Evolutionary conservation across 2,888 invertebrate genomes (phyloP), one percentile per base, ranked within the genome.

Genomic region (Chelonus formosanus): DNA sequence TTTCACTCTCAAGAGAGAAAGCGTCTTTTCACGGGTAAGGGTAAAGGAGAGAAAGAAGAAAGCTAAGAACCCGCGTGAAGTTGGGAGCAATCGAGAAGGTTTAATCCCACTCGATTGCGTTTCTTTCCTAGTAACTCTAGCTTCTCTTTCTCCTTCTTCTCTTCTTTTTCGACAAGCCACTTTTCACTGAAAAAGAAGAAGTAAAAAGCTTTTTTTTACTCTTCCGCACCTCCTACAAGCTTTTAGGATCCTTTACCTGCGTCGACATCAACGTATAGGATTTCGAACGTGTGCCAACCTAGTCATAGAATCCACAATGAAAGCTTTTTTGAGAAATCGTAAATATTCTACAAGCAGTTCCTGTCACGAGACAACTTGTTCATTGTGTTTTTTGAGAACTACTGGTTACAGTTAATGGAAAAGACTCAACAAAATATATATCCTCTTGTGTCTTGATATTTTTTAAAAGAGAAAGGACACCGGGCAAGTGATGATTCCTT

Each of bases 101-200:
- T 82, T 80, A 83, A 83, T 80, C 81, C 81, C 77, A 77, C 79
- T 81, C 80, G 78, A 82, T 81, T 80, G 83, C 80, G 75, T 81
- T 78, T 76, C 72, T 63, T 71, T 73, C 67, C 68, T 47, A 32
- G 47, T 35, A 53, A 53, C 69, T 70, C 74, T 71, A 72, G 67
- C 67, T 70, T 71, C 73, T 65, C 64, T 64, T 66, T 63, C 67
- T 67, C 53, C 57, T 65, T 35, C 59, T 61, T 58, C 35, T 61
- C 50, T 68, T 20, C 48, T 8, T 48, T 69, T 56, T 63, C 68
- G 62, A 61, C 70, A 60, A 74, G 72, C 74, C 75, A 77, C 75
- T 74, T 75, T 74, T 75, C 73, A 70, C 73, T 71, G 55, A 67
- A 64, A 65, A 53, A 52, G 40, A 65, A 62, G 64, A 59, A 50